These are phyloP conservation scores for Apodemus agrarius DNA, from an alignment of 2,797 vertebrate species.

Conservation along the genomic window DNA sequence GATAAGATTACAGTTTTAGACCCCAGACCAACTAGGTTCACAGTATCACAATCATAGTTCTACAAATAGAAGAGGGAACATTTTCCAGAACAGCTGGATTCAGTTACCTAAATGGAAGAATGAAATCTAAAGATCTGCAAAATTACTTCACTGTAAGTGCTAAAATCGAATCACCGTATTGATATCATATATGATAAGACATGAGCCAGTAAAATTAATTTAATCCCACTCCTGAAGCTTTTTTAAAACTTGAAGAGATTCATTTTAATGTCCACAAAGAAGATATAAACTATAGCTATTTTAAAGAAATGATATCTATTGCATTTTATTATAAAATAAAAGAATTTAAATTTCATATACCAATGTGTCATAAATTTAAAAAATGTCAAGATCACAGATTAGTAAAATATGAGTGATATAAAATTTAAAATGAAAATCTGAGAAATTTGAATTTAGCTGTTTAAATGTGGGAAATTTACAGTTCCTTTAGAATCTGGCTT, in stretches of 20 bases:
- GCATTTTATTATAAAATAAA: neutral
- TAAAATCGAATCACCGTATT: neutral
- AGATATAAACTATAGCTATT: neutral
- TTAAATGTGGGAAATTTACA: conserved; percentile 40
- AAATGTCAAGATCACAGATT: neutral
- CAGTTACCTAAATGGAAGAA: neutral
- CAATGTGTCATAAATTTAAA: conserved; percentile 27
- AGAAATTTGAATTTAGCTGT: conserved; percentile 15
- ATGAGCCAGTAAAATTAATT: neutral
- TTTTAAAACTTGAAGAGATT: conserved; percentile 8
- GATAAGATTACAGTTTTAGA: neutral
- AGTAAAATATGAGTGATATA: neutral
- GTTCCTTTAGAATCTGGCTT: conserved; percentile 39
- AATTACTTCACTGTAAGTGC: neutral
- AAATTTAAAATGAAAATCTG: conserved; percentile 9
- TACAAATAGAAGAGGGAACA: neutral
- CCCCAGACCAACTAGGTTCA: neutral
- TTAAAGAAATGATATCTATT: neutral
- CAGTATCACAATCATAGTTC: neutral
- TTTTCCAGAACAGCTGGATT: neutral
- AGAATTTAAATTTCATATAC: neutral
- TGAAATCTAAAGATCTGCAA: neutral
- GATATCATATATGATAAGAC: neutral
- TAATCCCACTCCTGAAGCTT: neutral
- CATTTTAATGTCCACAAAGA: neutral